Conservation (phyloP, 2,113 vertebrate genomes). For the Glareola pratincola region DNA sequence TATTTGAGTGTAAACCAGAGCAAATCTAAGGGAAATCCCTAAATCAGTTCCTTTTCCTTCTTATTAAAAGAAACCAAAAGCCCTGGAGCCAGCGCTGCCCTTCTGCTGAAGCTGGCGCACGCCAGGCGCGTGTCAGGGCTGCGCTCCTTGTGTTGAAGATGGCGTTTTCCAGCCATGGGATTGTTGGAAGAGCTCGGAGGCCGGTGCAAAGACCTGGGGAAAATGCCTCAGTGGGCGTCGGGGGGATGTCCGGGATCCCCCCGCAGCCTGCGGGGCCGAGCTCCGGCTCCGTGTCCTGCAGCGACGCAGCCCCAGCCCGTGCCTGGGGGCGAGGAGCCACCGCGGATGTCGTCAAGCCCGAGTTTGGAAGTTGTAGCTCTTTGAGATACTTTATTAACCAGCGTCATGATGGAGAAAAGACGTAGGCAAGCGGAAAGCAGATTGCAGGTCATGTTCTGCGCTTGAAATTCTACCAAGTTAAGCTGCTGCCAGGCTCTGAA, state of each 20-base stretch:
- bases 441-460: neutral
- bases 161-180: neutral
- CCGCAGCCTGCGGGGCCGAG: neutral
- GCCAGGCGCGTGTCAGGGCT: fast-evolving
- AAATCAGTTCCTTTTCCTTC: neutral
- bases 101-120: fast-evolving
- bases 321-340: fast-evolving
- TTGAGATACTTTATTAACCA: fast-evolving
- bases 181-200: no score
- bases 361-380: neutral
- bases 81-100: neutral
- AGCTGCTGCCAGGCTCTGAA: neutral
- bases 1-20: neutral
- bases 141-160: fast-evolving
- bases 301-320: fast-evolving
- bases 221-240: fast-evolving
- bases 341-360: fast-evolving
- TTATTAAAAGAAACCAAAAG: neutral
- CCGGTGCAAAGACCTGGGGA: neutral
- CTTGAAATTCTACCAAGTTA: neutral
- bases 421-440: neutral
- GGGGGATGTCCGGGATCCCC: neutral
- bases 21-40: neutral
- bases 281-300: neutral
- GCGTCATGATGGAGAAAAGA: neutral